Conservation (phyloP, 35 echinoderm and acorn worm species). For the Apostichopus californicus region DNA sequence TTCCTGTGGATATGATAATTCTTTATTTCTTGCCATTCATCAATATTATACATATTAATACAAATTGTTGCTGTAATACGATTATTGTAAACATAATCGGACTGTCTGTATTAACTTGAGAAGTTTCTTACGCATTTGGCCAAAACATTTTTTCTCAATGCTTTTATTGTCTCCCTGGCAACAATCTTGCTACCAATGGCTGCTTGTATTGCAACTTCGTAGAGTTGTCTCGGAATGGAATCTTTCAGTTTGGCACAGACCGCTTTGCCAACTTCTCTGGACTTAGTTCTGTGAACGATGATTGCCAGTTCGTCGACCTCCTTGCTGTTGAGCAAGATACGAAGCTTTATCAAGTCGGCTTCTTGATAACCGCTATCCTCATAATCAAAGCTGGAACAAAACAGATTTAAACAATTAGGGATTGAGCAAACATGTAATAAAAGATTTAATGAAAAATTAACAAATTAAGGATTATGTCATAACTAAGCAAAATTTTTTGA, state of each 20-base stretch:
- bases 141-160: constrained; percentile 84
- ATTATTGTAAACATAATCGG: no score
- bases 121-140: constrained; percentile 70
- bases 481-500: no score
- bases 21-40: no score
- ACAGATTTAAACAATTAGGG: neutral
- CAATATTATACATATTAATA: no score
- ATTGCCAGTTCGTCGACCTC: constrained; percentile 80
- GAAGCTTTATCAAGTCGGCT: constrained; percentile 85
- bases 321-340: constrained; percentile 81
- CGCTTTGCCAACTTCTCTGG: constrained; percentile 67
- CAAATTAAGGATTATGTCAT: no score
- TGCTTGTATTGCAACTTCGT: constrained; percentile 92
- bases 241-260: constrained; percentile 80
- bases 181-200: constrained; percentile 81
- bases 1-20: no score
- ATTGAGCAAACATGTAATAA: no score
- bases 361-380: constrained; percentile 84
- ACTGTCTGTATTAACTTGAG: no score
- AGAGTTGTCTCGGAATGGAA: constrained; percentile 88
- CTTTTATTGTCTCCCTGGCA: constrained; percentile 85
- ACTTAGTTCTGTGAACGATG: constrained; percentile 77
- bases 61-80: no score
- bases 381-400: constrained; percentile 86
- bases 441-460: no score